Percentiles rank a stretch among this genome's conserved stretches.
Evolutionary conservation across 2,888 invertebrate genomes (phyloP).

Genomic region (Cotesia congregata): DNA sequence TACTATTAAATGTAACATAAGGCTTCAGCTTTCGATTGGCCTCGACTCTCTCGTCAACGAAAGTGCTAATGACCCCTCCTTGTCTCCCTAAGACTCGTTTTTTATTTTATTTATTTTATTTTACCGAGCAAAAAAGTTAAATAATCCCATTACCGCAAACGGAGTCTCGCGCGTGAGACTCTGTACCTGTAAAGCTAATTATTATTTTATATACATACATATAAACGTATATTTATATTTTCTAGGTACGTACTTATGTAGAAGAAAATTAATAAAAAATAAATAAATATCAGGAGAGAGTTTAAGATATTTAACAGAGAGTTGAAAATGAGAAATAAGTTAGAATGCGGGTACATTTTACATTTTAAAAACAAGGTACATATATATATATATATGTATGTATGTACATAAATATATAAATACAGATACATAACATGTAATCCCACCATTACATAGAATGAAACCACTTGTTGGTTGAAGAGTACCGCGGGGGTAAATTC

Average conservation of each 20-base stretch:
- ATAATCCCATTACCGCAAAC: constrained; percentile 39
- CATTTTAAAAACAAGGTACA: constrained; percentile 27
- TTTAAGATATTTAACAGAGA: constrained; percentile 1
- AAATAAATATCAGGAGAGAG: not conserved
- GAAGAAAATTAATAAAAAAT: constrained; percentile 16
- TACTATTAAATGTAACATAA: not conserved
- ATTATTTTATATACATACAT: constrained; percentile 3
- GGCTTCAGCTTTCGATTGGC: not conserved
- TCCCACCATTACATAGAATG: constrained; percentile 12
- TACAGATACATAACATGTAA: constrained; percentile 1
- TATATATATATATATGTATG: not conserved
- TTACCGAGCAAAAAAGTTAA: constrained; percentile 33
- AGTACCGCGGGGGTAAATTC: constrained; percentile 50
- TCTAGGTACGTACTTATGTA: constrained; percentile 30
- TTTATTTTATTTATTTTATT: not conserved
- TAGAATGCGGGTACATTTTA: not conserved
- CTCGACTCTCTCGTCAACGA: constrained; percentile 26
- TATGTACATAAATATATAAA: not conserved
- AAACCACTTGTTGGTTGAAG: constrained; percentile 26
- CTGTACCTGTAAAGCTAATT: not conserved
- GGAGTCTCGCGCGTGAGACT: not conserved
- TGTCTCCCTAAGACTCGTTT: constrained; percentile 23
- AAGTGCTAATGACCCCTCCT: constrained; percentile 43
- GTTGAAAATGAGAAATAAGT: constrained; percentile 18
- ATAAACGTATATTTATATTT: not conserved